Conservation (phyloP, 2,113 vertebrate species). For the Phalacrocorax pelagicus region DNA sequence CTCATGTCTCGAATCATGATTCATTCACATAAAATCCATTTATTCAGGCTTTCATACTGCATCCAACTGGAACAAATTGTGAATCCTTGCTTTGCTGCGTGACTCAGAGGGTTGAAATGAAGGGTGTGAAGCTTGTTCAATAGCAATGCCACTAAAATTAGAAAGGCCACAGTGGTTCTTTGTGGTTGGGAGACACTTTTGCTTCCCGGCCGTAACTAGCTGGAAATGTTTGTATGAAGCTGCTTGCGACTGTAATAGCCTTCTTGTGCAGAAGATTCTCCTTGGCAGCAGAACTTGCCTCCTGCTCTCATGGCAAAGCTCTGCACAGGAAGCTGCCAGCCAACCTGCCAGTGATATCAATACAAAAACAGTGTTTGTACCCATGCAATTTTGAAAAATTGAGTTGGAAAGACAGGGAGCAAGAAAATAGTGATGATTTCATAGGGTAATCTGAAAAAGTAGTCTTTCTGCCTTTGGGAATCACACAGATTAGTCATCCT, state of each 20-base stretch:
- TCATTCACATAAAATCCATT: slow-evolving; percentile 2
- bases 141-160: slow-evolving; percentile 5
- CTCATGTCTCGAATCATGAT: not conserved
- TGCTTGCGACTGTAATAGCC: not conserved
- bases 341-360: not conserved
- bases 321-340: not conserved
- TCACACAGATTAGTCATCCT: not conserved
- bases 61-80: not conserved
- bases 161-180: not conserved
- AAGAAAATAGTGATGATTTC: not conserved
- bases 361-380: not conserved
- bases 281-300: slow-evolving; percentile 34
- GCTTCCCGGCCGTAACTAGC: not conserved
- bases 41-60: not conserved
- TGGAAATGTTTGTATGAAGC: not conserved
- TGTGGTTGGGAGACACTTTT: not conserved
- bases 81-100: not conserved
- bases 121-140: not conserved
- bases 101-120: not conserved
- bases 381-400: not conserved
- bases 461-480: not conserved
- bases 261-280: slow-evolving; percentile 10
- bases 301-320: slow-evolving; percentile 14
- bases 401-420: not conserved
- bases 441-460: not conserved